Percentiles rank a stretch among this genome's conserved stretches.
phyloP scores from a whole-genome alignment of 2,888 invertebrate species.

The Tholera decimalis region DNA sequence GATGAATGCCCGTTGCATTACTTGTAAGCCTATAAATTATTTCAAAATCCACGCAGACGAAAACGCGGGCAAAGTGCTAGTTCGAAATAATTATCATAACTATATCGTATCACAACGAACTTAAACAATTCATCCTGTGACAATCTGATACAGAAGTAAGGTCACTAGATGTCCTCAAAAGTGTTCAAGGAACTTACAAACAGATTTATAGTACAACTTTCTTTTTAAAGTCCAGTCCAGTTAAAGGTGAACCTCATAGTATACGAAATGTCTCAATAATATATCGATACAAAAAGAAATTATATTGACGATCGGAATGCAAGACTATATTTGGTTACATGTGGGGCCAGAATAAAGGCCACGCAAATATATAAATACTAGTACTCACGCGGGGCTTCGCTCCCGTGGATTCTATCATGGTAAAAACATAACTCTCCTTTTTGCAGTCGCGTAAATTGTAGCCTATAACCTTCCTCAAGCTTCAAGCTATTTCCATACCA shows the following conservation, averaged over 20 bases:
- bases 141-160: slow-evolving; percentile 13
- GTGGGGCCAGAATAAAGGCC: slow-evolving; percentile 22
- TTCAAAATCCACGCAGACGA: too few species aligned
- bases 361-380: neutral
- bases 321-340: slow-evolving; percentile 20
- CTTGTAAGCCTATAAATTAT: too few species aligned
- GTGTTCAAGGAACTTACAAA: slow-evolving; percentile 31
- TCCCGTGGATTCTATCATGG: too few species aligned
- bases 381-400: neutral
- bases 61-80: too few species aligned
- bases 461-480: too few species aligned
- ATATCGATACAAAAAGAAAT: slow-evolving; percentile 37
- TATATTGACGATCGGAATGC: neutral
- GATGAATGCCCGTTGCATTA: too few species aligned
- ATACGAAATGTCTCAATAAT: slow-evolving; percentile 26
- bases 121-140: neutral
- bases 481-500: too few species aligned
- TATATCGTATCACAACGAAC: neutral
- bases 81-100: too few species aligned
- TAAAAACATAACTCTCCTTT: too few species aligned
- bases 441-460: too few species aligned
- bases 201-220: slow-evolving; percentile 46
- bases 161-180: slow-evolving; percentile 42
- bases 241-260: slow-evolving; percentile 41
- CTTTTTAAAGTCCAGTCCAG: slow-evolving; percentile 17